Percentiles rank a stretch among this genome's conserved stretches.
phyloP scores from a whole-genome alignment of 2,797 vertebrate genomes.

The Manis pentadactyla region DNA sequence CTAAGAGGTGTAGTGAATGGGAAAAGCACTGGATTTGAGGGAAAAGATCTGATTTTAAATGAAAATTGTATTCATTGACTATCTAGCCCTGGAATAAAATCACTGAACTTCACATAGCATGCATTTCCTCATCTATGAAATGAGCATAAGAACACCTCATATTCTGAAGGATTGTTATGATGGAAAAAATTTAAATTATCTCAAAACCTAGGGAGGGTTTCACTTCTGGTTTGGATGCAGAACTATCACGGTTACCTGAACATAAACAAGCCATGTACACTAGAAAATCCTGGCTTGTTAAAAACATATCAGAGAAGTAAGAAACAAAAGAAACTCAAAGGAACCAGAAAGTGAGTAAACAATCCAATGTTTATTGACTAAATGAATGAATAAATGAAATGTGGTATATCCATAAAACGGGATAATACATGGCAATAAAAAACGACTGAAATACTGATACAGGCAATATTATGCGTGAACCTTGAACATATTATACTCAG shows the following conservation, averaged over 20 bases:
- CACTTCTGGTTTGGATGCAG: not conserved
- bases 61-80: not conserved
- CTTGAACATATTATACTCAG: not conserved
- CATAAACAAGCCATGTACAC: not conserved
- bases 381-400: not conserved
- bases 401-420: not conserved
- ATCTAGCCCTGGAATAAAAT: not conserved
- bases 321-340: not conserved
- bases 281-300: not conserved
- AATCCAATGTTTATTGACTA: not conserved
- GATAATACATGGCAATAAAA: conserved; percentile 13
- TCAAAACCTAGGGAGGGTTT: not conserved
- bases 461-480: not conserved
- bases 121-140: not conserved
- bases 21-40: not conserved
- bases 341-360: not conserved
- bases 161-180: not conserved
- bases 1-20: not conserved
- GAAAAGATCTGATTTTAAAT: not conserved
- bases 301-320: not conserved
- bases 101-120: not conserved
- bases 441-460: not conserved
- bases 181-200: not conserved
- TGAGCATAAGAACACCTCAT: not conserved
- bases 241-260: not conserved